Base-by-base conservation (phyloP, 1,140 invertebrate genomes). In the Amphibalanus amphitrite region DNA sequence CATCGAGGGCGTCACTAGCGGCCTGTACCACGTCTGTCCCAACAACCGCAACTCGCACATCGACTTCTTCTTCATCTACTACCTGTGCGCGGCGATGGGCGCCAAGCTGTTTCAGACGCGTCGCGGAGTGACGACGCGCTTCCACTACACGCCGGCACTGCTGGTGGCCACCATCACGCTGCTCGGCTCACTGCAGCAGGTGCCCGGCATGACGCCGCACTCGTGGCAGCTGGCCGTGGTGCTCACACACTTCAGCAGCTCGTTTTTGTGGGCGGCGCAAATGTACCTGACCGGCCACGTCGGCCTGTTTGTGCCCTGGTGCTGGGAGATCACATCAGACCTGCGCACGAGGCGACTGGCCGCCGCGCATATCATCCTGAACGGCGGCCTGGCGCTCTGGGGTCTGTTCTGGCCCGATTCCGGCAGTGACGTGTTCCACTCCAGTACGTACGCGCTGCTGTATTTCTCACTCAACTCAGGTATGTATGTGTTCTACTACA, bases 61-160 rank as follows among this genome's bases (percentile, higher is more conserved):
- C 82, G 91, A 94, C 80, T 91, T 91, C 0, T 90, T 91, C 75
- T 94, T 93, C 76, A 94, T 94, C 91, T 94, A 94, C 77, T 86
- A 93, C 28, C 92, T 92, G 75, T 85, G 89, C 10, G 87, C 90
- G 33, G 78, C 95, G 0, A 89, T 87, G 75, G 93, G 93, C 86
- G 83, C 94, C 64, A 92, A 93, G 82, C 88, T 95, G 73, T 95
- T 93, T 80, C 91, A 95, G 80, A 88, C 85, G 13, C 82, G 92
- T n/a, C 92, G 95, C 82, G 90, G 92, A 0, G 92, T 95, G 77
- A 91, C 94, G 75, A 92, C 91, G 78, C 90, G 90, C 28, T 85
- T 87, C 69, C 90, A 92, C 23, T 89, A 92, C 77, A 83, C 87
- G 6, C 65, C 65, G 3, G 88, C 90, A 0, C 94, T 91, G 80